phyloP scores from a whole-genome alignment of 2,113 vertebrate genomes.

The Elephantulus edwardii region DNA sequence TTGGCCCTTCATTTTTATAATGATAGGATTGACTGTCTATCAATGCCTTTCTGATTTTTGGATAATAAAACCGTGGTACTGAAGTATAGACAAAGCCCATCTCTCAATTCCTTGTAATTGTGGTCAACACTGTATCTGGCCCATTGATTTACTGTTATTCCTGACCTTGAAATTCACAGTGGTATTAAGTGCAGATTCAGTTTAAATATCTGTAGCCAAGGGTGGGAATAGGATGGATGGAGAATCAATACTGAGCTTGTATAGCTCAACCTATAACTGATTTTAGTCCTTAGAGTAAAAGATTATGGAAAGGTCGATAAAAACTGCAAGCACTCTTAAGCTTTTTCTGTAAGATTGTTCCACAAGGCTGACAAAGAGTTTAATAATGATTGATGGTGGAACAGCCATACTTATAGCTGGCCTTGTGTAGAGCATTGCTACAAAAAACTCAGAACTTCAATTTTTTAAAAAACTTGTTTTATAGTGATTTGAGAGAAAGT shows the following conservation, averaged over 20 bases:
- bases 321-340: neutral
- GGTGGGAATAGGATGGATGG: neutral
- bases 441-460: neutral
- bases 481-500: too few species aligned
- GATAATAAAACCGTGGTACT: neutral
- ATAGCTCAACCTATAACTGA: neutral
- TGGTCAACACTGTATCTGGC: neutral
- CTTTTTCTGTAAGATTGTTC: neutral
- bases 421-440: neutral
- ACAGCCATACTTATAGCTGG: neutral
- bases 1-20: constrained; percentile 4
- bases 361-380: neutral
- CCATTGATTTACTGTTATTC: neutral
- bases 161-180: constrained; percentile 1
- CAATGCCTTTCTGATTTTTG: neutral
- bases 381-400: neutral
- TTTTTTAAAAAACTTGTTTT: too few species aligned
- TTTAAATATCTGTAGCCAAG: neutral
- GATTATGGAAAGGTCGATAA: neutral
- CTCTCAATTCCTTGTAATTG: neutral
- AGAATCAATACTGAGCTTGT: neutral
- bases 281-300: constrained; percentile 22
- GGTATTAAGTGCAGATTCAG: neutral
- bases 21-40: neutral
- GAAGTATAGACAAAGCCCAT: neutral